Base-by-base conservation (phyloP, 2,888 invertebrate genomes). In the Ceramica pisi region DNA sequence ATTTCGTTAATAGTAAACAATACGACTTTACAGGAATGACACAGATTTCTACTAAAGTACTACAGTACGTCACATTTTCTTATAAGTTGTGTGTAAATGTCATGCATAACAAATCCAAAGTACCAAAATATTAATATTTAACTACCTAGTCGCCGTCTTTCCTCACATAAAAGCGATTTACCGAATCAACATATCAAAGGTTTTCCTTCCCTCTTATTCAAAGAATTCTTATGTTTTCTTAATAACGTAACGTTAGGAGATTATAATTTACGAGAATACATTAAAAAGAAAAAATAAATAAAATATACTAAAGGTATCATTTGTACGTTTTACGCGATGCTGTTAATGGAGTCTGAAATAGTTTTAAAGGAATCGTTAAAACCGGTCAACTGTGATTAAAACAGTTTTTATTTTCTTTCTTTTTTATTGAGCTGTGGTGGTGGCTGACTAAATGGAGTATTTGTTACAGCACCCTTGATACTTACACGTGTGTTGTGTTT, bases 271-370 rank as follows among this genome's bases (percentile, higher is more conserved):
- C 81, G 87, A 87, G 71, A 60, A 23, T 31, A 67, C 77, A 66
- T 80, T 81, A 78, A 68, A 77, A 60, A 56, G 41, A 55, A 67
- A 67, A 78, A 85, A 75, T 74, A 73, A 67, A 74, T 71, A 71
- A 68, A 67, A 78, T 70, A 69, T 65, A 76, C 71, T 75, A 68
- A 75, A 71, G 21, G 75, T 66, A 75, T 73, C 76, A 76, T 81
- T 70, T 74, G 73, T 75, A 79, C 75, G 50, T 77, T 77, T 81
- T 75, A 78, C 62, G 81, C 67, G 71, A 81, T 77, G 67, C 46
- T 78, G 84, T 89, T 89, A 90, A 90, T 86, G 88, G 78, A 83
- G 72, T 83, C 88, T 55, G 84, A 92, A 93, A 93, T 93, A 93
- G 91, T 90, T 93, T 93, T 89, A 90, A 90, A 81, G 79, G 76